A percentile compares a stretch with the other conserved stretches of the same genome.
Conservation (phyloP, 2,797 vertebrate genomes). For the Gymnothorax javanicus region DNA sequence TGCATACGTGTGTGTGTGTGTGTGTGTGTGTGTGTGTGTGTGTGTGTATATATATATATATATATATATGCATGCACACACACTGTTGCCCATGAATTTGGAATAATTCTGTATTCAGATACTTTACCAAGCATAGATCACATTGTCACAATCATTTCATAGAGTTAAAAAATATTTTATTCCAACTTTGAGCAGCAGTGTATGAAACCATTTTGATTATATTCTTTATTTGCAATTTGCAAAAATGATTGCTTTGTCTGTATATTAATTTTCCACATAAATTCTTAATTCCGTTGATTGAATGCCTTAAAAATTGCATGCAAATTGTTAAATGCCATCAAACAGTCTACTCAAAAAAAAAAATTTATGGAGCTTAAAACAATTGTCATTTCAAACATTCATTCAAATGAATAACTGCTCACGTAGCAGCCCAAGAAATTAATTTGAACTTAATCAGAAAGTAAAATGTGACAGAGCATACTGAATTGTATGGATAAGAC, state of each 20-base stretch:
- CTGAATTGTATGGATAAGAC: background rate
- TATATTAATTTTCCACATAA: slow-evolving; percentile 11
- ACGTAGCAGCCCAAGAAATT: background rate
- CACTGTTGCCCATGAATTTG: too few species aligned
- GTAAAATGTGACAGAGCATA: background rate
- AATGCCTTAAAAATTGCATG: slow-evolving; percentile 8
- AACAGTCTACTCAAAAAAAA: too few species aligned
- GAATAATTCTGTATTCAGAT: too few species aligned
- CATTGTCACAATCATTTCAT: too few species aligned
- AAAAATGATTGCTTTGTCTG: background rate
- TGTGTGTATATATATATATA: background rate
- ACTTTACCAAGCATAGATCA: too few species aligned
- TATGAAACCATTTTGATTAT: background rate
- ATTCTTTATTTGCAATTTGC: background rate
- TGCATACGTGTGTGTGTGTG: background rate
- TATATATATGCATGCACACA: background rate
- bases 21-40: background rate
- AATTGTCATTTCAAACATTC: too few species aligned
- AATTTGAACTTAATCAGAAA: background rate
- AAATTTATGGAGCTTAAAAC: too few species aligned
- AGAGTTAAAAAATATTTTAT: too few species aligned
- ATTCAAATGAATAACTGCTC: too few species aligned
- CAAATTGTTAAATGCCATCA: slow-evolving; percentile 2
- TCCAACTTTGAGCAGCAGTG: too few species aligned
- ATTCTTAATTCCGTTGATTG: background rate